phyloP scores from a whole-genome alignment of 1,140 invertebrate species.

The Octopus bimaculoides region DNA sequence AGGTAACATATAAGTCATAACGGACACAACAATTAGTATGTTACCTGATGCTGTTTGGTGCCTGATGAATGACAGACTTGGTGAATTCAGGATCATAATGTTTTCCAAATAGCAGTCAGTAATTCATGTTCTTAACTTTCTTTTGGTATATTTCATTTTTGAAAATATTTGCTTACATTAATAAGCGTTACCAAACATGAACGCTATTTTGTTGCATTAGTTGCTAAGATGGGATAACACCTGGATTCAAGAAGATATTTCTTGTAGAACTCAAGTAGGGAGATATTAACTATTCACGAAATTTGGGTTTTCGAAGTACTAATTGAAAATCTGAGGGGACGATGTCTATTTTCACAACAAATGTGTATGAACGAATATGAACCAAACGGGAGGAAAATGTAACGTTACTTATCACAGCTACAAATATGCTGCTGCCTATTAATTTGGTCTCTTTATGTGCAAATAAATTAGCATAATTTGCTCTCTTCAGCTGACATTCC shows the following conservation, averaged over 20 bases:
- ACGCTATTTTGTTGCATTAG: background rate
- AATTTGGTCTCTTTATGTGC: background rate
- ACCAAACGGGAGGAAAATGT: background rate
- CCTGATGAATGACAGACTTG: conserved; percentile 1
- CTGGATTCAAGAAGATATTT: conserved; percentile 7
- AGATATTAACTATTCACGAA: background rate
- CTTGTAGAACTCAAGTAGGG: conserved; percentile 4
- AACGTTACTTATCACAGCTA: background rate
- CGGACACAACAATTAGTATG: conserved; percentile 6
- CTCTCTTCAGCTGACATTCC: conserved; percentile 3
- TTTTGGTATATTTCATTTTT: conserved; percentile 2
- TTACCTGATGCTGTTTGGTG: conserved; percentile 3
- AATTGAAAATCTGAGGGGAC: background rate
- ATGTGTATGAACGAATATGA: background rate
- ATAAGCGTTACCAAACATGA: conserved; percentile 2
- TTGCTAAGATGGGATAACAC: background rate
- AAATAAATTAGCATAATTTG: background rate
- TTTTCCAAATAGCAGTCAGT: background rate
- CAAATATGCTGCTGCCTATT: conserved; percentile 3
- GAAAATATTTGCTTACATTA: background rate
- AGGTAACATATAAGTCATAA: background rate
- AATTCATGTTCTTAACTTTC: conserved; percentile 4
- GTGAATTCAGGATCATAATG: background rate
- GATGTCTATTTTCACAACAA: conserved; percentile 3
- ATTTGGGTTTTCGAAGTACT: background rate